Base-by-base conservation (phyloP, 2,797 vertebrate species). In the Parauchenoglanis ngamensis region DNA sequence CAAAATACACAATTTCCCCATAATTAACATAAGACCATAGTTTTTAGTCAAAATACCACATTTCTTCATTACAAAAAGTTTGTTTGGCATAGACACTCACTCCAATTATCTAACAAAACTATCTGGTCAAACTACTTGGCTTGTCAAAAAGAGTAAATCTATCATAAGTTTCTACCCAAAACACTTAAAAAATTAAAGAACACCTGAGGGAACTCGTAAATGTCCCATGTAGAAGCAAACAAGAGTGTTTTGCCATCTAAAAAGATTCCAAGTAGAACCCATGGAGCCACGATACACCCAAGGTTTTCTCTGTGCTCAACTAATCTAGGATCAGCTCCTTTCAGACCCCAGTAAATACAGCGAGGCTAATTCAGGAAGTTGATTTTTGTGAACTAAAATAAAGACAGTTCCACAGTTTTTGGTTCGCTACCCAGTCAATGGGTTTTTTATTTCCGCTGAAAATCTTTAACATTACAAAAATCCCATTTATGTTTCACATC, bases 401-500 rank as follows among this genome's bases (percentile, higher is more conserved):
- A 75, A 82, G 31, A 44, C 57, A 73, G 3, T 54, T 6, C n/a
- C 13, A 25, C 15, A 56, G 25, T 8, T 65, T 87, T 68, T 67
- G 40, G 4, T 85, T 67, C 2, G 11, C 63, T 19, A 90, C 95
- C 94, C 94, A 95, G 84, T 96, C 95, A 95, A 95, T 94, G 94
- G 94, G 95, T 88, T 35, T 35, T 94, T 95, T 90, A 11, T 65
- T 92, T 70, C 67, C 40, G 63, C 91, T 94, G 90, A 93, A 94
- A 92, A 23, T 73, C 91, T 25, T 87, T 54, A 80, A 84, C 19
- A 5, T 75, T 28, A 79, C 15, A 86, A 86, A 13, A 67, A 73
- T 72, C 61, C 56, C 13, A n/a, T 57, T 73, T 17, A 54, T n/a
- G 35, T 59, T 57, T 68, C 40, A 52, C 76, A 85, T 80, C 19